phyloP scores from a whole-genome alignment of 1,140 invertebrate genomes.

The Drosophila chauvacae region DNA sequence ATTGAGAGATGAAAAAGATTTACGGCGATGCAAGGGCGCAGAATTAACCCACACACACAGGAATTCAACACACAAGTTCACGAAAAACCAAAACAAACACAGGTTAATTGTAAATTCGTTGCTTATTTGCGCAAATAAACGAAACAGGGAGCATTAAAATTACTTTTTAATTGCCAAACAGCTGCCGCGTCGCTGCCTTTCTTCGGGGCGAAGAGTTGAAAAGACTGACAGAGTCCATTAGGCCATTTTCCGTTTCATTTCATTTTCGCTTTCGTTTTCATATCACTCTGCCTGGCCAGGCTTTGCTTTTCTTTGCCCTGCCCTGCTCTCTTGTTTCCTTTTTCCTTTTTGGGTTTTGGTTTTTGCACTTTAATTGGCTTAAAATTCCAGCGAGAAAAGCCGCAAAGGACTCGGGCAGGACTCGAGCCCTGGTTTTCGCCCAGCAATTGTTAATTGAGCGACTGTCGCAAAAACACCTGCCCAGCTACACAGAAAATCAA shows the following conservation, averaged over 20 bases:
- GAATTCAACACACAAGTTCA: conserved; percentile 18
- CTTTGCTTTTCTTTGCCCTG: neutral
- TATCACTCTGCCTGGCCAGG: conserved; percentile 9
- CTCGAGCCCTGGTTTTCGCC: conserved; percentile 2
- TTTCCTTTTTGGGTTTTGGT: conserved; percentile 12
- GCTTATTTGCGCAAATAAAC: conserved; percentile 50
- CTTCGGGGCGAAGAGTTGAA: conserved; percentile 19
- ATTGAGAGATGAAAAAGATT: conserved; percentile 61
- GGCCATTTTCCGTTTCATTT: conserved; percentile 61
- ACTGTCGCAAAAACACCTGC: conserved; percentile 16
- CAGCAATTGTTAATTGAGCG: conserved; percentile 39
- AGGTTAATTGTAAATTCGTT: conserved; percentile 57
- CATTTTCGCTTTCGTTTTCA: conserved; percentile 44
- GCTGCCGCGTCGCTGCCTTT: conserved; percentile 35
- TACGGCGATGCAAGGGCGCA: conserved; percentile 41
- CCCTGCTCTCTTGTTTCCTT: neutral
- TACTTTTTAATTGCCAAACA: conserved; percentile 72
- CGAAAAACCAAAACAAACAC: neutral
- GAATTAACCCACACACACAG: conserved; percentile 21
- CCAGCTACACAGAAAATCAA: conserved; percentile 7
- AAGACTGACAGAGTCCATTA: conserved; percentile 66
- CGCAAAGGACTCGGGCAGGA: conserved; percentile 40
- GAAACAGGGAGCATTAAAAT: conserved; percentile 66
- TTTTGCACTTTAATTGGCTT: conserved; percentile 69
- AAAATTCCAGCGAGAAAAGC: conserved; percentile 46